A percentile compares a stretch with the other conserved stretches of the same genome.
These are phyloP conservation scores for Serinus canaria DNA, from an alignment of 2,113 vertebrate species.

Conservation along the genomic window DNA sequence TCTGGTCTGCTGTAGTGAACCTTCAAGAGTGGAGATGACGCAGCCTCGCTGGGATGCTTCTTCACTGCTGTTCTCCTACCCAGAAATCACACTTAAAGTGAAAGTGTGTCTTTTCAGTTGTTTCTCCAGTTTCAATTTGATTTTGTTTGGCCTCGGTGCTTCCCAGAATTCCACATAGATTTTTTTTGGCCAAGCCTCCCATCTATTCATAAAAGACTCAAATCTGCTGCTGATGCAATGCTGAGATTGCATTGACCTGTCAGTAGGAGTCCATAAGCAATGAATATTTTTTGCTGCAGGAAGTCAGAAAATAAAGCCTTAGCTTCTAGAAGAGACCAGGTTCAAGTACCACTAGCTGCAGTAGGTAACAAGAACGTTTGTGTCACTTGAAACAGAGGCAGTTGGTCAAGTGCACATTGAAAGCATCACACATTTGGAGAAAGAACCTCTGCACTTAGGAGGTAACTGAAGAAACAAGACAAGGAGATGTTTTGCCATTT, in stretches of 20 bases:
- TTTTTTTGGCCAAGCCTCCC: neutral
- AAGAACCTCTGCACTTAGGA: neutral
- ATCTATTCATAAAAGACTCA: neutral
- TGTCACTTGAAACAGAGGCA: neutral
- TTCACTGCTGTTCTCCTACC: neutral
- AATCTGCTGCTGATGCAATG: neutral
- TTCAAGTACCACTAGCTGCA: neutral
- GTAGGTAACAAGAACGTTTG: neutral
- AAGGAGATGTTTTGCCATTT: neutral
- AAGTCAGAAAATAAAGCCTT: neutral
- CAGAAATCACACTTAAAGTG: neutral
- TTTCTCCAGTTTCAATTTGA: neutral
- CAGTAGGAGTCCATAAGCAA: neutral
- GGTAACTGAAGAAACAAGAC: neutral
- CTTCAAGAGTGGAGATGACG: neutral
- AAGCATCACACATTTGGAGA: neutral
- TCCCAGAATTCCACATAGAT: neutral
- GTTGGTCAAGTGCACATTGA: neutral
- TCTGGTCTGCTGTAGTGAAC: neutral
- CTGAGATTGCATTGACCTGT: neutral
- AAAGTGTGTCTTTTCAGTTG: neutral
- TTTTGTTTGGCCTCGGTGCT: neutral
- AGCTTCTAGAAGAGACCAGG: neutral
- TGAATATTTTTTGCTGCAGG: neutral
- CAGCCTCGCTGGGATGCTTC: neutral